A percentile compares a stretch with the other conserved stretches of the same genome.
Conservation (phyloP, 2,113 vertebrate genomes). For the Alces alces region DNA sequence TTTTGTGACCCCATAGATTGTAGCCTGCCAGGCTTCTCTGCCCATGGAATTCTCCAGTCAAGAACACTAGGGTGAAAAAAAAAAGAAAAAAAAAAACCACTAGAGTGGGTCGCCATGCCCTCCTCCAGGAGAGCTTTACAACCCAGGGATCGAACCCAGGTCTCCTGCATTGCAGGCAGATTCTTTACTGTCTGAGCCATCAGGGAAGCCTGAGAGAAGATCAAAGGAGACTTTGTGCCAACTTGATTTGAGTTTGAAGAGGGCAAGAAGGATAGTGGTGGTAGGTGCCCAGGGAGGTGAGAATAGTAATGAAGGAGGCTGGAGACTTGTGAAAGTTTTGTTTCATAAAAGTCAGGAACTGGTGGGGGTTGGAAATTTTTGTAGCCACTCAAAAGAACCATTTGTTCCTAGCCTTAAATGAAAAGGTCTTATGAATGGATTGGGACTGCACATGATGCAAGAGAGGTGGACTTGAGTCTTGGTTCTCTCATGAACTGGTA, state of each 20-base stretch:
- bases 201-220: background rate
- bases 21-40: background rate
- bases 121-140: background rate
- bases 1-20: background rate
- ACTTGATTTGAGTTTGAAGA: background rate
- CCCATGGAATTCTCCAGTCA: background rate
- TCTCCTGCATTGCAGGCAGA: background rate
- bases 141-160: background rate
- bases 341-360: background rate
- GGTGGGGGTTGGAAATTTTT: background rate
- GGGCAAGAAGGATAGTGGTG: background rate
- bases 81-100: background rate
- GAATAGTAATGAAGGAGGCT: background rate
- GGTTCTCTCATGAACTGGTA: background rate
- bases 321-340: background rate
- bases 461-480: background rate
- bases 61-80: background rate
- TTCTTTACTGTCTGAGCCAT: background rate
- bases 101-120: background rate
- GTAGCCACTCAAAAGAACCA: background rate
- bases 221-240: background rate
- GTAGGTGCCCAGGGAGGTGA: background rate
- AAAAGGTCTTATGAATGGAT: background rate
- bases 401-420: background rate
- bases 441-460: background rate